phyloP scores from a whole-genome alignment of 2,888 invertebrate species.

The Watsonalla binaria region DNA sequence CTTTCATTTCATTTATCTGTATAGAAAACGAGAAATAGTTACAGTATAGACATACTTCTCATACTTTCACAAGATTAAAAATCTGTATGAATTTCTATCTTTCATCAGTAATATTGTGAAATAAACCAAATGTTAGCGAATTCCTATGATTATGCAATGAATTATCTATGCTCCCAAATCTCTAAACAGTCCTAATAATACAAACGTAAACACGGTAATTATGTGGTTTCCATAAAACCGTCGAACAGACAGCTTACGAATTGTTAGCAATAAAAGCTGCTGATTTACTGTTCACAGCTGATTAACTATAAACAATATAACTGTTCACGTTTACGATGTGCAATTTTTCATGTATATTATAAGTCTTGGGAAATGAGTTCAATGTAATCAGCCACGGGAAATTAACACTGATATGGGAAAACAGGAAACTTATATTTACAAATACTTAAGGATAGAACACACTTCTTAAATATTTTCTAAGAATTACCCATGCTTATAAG shows the following conservation, averaged over 20 bases:
- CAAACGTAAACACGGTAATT: conserved; percentile 34
- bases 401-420: too few relatives aligned
- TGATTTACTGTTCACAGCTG: conserved; percentile 51
- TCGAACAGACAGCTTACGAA: conserved; percentile 37
- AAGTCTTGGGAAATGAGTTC: not conserved
- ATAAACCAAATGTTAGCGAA: not conserved
- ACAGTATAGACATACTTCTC: too few relatives aligned
- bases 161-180: not conserved
- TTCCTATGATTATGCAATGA: not conserved
- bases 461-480: too few relatives aligned
- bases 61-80: too few relatives aligned
- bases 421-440: too few relatives aligned
- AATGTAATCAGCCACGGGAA: not conserved
- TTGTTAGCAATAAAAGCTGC: conserved; percentile 40
- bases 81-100: too few relatives aligned
- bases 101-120: not conserved
- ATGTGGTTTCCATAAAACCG: conserved; percentile 32
- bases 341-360: not conserved
- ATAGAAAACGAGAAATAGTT: too few relatives aligned
- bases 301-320: conserved; percentile 23
- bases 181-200: conserved; percentile 11
- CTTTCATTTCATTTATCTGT: too few relatives aligned
- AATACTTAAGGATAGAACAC: too few relatives aligned
- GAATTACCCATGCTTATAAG: too few relatives aligned
- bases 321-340: not conserved